These are phyloP conservation scores for Andrena camellia DNA, from an alignment of 2,888 invertebrate genomes.

Conservation along the genomic window DNA sequence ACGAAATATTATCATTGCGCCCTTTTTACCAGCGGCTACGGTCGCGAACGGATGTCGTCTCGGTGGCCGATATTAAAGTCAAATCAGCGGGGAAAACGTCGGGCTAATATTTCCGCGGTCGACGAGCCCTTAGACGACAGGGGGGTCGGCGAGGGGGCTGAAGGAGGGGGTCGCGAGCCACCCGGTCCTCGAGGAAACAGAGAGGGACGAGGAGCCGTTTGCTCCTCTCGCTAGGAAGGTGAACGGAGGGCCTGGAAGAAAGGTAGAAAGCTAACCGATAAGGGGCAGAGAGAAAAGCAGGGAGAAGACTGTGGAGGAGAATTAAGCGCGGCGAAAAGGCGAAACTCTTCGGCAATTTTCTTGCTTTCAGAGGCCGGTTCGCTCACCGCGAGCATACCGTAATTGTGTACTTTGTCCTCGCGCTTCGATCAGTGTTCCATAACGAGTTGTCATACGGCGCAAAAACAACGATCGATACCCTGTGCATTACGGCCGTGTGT, in stretches of 20 bases:
- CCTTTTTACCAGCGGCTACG: slow-evolving; percentile 55
- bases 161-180: neutral
- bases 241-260: neutral
- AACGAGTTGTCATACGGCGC: slow-evolving; percentile 81
- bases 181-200: slow-evolving; percentile 2
- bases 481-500: slow-evolving; percentile 67
- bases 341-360: slow-evolving; percentile 68
- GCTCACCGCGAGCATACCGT: slow-evolving; percentile 66
- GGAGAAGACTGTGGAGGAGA: slow-evolving; percentile 49
- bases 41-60: slow-evolving; percentile 60
- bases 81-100: slow-evolving; percentile 72
- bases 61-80: slow-evolving; percentile 71
- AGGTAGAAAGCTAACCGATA: slow-evolving; percentile 33
- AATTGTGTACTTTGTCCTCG: slow-evolving; percentile 75
- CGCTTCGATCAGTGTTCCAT: slow-evolving; percentile 79
- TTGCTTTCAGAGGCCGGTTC: slow-evolving; percentile 64
- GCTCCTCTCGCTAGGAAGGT: slow-evolving; percentile 18
- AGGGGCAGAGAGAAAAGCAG: neutral
- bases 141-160: neutral
- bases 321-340: slow-evolving; percentile 69
- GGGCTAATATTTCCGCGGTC: slow-evolving; percentile 69
- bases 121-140: slow-evolving; percentile 46
- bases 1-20: slow-evolving; percentile 71
- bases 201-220: slow-evolving; percentile 8
- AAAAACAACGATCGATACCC: slow-evolving; percentile 80